Conservation (phyloP, 2,888 invertebrate species). For the Cheiracanthium punctorium region DNA sequence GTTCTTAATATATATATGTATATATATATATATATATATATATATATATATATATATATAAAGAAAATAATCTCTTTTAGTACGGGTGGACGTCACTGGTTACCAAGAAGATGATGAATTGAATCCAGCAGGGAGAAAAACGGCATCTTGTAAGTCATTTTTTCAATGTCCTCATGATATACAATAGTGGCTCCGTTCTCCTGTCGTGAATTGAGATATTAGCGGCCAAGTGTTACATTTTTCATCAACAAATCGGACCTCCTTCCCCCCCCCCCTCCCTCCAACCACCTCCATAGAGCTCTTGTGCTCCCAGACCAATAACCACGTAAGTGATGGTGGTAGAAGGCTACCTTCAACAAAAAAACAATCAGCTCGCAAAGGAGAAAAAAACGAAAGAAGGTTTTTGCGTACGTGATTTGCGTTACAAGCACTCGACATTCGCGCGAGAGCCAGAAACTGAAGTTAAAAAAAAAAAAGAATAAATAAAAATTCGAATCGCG, state of each 20-base stretch:
- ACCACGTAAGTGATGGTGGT: neutral
- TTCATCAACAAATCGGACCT: neutral
- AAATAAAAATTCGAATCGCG: neutral
- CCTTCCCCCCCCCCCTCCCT: neutral
- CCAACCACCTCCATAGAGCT: too few relatives aligned
- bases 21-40: neutral
- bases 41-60: too few relatives aligned
- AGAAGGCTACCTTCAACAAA: slow-evolving; percentile 3
- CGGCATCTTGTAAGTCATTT: too few relatives aligned
- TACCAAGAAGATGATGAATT: too few relatives aligned
- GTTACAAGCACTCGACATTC: neutral
- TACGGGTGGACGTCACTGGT: too few relatives aligned
- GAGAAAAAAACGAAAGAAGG: neutral
- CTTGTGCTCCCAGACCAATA: too few relatives aligned
- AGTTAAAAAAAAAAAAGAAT: neutral
- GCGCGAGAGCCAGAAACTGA: slow-evolving; percentile 2
- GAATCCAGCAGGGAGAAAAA: too few relatives aligned
- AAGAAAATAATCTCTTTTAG: too few relatives aligned
- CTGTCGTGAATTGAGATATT: neutral
- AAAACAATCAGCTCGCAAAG: neutral
- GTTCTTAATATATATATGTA: neutral
- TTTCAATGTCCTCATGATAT: neutral
- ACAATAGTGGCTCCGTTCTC: neutral
- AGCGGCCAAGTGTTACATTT: neutral
- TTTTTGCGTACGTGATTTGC: neutral